phyloP scores from a whole-genome alignment of 2,113 vertebrate species.

The Siphamia tubifer region DNA sequence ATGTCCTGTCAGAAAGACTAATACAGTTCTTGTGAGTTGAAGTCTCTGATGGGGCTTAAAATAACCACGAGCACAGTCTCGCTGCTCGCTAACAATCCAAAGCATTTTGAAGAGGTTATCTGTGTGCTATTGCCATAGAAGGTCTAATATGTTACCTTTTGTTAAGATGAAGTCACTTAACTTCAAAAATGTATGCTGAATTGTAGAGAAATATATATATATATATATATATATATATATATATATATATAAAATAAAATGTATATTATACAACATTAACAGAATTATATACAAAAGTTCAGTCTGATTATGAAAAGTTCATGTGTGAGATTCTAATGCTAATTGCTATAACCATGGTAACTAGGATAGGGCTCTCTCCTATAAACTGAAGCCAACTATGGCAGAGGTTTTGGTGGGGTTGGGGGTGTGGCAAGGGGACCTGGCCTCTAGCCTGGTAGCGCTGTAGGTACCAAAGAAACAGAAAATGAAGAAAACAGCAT shows the following conservation, averaged over 20 bases:
- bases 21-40: conserved; percentile 23
- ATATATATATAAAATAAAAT: too few relatives aligned
- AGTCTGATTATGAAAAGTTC: too few relatives aligned
- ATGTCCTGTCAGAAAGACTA: conserved; percentile 50
- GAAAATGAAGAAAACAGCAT: conserved; percentile 31
- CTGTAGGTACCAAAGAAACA: conserved; percentile 34
- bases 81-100: conserved; percentile 20
- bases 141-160: not conserved
- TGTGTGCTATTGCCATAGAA: not conserved
- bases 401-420: conserved; percentile 13
- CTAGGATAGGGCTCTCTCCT: not conserved
- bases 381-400: conserved; percentile 7
- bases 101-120: conserved; percentile 19
- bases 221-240: too few relatives aligned
- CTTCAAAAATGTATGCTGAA: not conserved
- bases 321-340: conserved; percentile 23
- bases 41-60: conserved; percentile 36
- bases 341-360: conserved; percentile 61
- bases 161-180: not conserved
- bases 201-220: not conserved
- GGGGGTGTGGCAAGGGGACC: conserved; percentile 9
- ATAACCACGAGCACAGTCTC: conserved; percentile 30
- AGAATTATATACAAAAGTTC: too few relatives aligned
- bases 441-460: conserved; percentile 27
- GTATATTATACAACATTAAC: too few relatives aligned